Percentiles rank a stretch among this genome's conserved stretches.
phyloP scores from a whole-genome alignment of 1,140 invertebrate species.

The Bilobella aurantiaca region DNA sequence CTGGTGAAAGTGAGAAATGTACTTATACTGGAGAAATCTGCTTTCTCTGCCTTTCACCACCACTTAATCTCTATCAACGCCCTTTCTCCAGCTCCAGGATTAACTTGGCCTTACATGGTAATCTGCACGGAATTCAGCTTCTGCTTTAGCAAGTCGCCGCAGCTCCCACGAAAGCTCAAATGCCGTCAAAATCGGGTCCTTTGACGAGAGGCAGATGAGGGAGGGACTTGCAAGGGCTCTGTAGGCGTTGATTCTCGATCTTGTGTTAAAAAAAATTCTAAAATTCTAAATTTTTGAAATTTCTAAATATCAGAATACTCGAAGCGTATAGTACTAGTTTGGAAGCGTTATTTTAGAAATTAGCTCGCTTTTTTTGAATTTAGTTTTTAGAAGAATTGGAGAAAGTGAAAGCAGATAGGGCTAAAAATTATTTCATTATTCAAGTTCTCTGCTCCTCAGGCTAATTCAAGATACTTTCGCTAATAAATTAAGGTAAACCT shows the following conservation, averaged over 20 bases:
- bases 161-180: constrained; percentile 88
- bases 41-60: not conserved
- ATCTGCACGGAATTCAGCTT: constrained; percentile 83
- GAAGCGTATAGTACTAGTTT: no score
- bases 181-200: constrained; percentile 82
- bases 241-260: constrained; percentile 76
- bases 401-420: no score
- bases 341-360: no score
- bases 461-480: no score
- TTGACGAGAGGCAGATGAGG: constrained; percentile 79
- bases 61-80: not conserved
- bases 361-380: not conserved
- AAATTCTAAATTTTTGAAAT: no score
- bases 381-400: no score
- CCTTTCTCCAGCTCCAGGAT: not conserved
- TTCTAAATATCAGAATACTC: no score
- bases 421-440: no score
- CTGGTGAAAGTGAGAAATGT: not conserved
- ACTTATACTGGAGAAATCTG: not conserved
- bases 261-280: not conserved
- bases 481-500: no score
- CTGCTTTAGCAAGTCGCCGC: constrained; percentile 67
- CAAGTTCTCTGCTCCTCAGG: no score
- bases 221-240: constrained; percentile 77
- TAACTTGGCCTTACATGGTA: constrained; percentile 55